Evolutionary conservation across 2,797 vertebrate genomes (phyloP).

Genomic region (Orestias chungarensis): DNA sequence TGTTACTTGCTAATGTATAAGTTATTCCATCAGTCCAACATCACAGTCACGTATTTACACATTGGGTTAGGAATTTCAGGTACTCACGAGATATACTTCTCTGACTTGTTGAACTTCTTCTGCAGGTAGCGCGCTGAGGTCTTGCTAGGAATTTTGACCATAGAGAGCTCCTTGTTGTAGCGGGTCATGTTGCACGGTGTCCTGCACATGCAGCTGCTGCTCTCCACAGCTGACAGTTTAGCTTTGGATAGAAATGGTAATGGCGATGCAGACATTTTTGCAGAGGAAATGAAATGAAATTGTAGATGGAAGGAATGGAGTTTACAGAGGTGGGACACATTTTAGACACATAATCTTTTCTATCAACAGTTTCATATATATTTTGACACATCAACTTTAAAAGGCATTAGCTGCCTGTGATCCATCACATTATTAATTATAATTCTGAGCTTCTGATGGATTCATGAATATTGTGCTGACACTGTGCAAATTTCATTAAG

Average conservation of each 20-base stretch:
- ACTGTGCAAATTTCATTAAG: constrained; percentile 1
- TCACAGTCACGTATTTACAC: not conserved
- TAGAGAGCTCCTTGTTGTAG: constrained; percentile 99
- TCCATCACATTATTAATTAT: constrained; percentile 8
- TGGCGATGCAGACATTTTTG: not conserved
- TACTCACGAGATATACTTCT: constrained; percentile 97
- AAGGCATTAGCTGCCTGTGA: not conserved
- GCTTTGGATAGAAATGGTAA: constrained; percentile 69
- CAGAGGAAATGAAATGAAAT: not conserved
- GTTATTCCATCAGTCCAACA: not conserved
- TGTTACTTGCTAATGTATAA: not conserved
- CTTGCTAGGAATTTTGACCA: constrained; percentile 99
- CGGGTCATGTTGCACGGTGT: constrained; percentile 97
- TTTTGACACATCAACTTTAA: not conserved
- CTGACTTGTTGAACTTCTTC: constrained; percentile 98
- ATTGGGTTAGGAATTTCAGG: no score
- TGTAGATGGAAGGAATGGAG: constrained; percentile 11
- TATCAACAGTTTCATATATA: not conserved
- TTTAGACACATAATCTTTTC: constrained; percentile 9
- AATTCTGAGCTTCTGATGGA: not conserved
- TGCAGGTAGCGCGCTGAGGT: constrained; percentile 97
- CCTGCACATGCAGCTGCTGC: constrained; percentile 92
- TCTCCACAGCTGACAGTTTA: constrained; percentile 90
- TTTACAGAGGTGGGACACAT: constrained; percentile 15
- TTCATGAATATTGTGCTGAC: constrained; percentile 20